Conservation (phyloP, 1,140 invertebrate genomes). For the Drosophila malerkotliana region DNA sequence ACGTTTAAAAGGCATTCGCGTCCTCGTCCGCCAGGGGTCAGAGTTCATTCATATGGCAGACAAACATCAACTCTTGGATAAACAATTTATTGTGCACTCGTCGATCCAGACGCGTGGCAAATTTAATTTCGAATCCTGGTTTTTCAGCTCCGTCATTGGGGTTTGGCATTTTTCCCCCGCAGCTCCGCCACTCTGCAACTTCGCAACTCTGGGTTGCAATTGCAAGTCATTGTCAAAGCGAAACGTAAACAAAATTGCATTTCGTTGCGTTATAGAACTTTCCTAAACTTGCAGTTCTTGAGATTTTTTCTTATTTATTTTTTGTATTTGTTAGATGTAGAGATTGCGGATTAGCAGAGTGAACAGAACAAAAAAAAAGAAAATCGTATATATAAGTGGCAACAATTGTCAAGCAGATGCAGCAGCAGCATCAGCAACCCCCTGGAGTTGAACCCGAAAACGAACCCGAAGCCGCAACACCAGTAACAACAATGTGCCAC, state of each 20-base stretch:
- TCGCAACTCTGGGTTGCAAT: background rate
- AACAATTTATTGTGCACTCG: constrained; percentile 30
- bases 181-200: too few species aligned
- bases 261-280: constrained; percentile 13
- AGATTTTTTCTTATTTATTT: constrained; percentile 2
- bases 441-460: constrained; percentile 51
- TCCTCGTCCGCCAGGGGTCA: constrained; percentile 7
- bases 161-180: constrained; percentile 24
- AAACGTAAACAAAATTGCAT: constrained; percentile 49
- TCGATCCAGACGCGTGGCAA: constrained; percentile 30
- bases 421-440: constrained; percentile 31
- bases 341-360: constrained; percentile 38
- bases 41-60: constrained; percentile 32
- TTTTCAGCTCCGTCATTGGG: constrained; percentile 43
- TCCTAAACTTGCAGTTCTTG: background rate
- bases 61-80: constrained; percentile 32
- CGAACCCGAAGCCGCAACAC: constrained; percentile 39
- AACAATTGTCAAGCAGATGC: constrained; percentile 69
- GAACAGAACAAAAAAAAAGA: constrained; percentile 20
- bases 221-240: constrained; percentile 50
- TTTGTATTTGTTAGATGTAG: constrained; percentile 5
- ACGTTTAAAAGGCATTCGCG: constrained; percentile 22
- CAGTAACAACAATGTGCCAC: constrained; percentile 38
- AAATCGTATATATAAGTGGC: constrained; percentile 47
- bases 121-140: constrained; percentile 48